Conservation (phyloP, 2,797 vertebrate species). For the Acipenser oxyrinchus region DNA sequence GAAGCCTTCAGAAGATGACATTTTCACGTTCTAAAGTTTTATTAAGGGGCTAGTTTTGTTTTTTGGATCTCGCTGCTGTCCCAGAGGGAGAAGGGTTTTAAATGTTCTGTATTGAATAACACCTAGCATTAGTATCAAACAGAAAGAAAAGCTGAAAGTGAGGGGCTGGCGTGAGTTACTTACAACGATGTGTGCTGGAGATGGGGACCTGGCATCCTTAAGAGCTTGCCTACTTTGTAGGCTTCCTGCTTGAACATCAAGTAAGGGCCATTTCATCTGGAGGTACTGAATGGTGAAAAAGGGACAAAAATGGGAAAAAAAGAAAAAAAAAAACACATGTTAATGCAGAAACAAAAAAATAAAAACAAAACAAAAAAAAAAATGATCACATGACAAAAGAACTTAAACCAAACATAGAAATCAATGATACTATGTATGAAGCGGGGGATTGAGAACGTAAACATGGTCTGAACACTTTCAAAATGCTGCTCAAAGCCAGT, state of each 20-base stretch:
- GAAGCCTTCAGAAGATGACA: too few species aligned
- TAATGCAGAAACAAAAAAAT: conserved; percentile 70
- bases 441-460: background rate
- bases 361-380: conserved; percentile 33
- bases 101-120: conserved; percentile 19
- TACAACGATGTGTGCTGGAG: conserved; percentile 97
- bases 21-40: too few species aligned
- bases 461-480: background rate
- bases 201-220: conserved; percentile 98
- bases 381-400: conserved; percentile 41
- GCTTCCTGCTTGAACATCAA: conserved; percentile 97
- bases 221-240: conserved; percentile 98
- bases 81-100: too few species aligned
- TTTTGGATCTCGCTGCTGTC: too few species aligned
- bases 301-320: conserved; percentile 70
- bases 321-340: conserved; percentile 66
- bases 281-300: conserved; percentile 84
- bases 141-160: background rate
- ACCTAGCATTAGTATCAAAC: too few species aligned
- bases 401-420: conserved; percentile 34
- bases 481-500: too few species aligned
- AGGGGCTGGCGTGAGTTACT: conserved; percentile 58
- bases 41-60: too few species aligned
- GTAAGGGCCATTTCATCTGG: conserved; percentile 99
- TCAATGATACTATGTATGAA: conserved; percentile 2